Evolutionary conservation across 2,113 vertebrate species (phyloP).

Genomic region (Boulengeromyrus knoepffleri): DNA sequence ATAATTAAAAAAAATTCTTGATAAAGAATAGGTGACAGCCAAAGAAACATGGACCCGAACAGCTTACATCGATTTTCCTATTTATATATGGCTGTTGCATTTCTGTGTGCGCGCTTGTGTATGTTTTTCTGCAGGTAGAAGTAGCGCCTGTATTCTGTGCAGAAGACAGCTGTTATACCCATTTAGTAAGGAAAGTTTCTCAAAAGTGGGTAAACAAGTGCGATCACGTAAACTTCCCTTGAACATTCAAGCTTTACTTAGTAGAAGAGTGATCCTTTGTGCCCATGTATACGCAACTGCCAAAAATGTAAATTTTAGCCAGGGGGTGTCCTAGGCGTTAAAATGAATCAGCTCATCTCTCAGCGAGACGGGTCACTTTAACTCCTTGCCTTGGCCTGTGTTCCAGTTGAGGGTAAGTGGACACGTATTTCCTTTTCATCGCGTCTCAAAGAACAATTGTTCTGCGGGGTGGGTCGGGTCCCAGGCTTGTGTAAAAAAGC

Average conservation of each 20-base stretch:
- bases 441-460: constrained; percentile 52
- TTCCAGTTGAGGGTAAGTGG: constrained; percentile 57
- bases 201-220: neutral
- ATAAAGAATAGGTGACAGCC: neutral
- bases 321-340: neutral
- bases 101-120: neutral
- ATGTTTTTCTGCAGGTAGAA: neutral
- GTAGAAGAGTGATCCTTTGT: neutral
- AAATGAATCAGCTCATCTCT: constrained; percentile 23
- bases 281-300: neutral
- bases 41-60: neutral
- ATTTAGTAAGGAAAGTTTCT: neutral
- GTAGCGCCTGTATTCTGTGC: neutral
- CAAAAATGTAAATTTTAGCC: neutral
- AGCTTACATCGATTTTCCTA: neutral
- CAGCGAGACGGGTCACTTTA: constrained; percentile 3
- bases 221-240: neutral
- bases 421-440: constrained; percentile 28
- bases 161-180: neutral
- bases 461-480: constrained; percentile 39
- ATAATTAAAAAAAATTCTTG: neutral
- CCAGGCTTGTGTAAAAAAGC: constrained; percentile 33
- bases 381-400: constrained; percentile 33
- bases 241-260: neutral
- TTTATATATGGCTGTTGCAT: neutral